A percentile compares a stretch with the other conserved stretches of the same genome.
Evolutionary conservation across 2,888 invertebrate genomes (phyloP).

Genomic region (Dynastes grantii): DNA sequence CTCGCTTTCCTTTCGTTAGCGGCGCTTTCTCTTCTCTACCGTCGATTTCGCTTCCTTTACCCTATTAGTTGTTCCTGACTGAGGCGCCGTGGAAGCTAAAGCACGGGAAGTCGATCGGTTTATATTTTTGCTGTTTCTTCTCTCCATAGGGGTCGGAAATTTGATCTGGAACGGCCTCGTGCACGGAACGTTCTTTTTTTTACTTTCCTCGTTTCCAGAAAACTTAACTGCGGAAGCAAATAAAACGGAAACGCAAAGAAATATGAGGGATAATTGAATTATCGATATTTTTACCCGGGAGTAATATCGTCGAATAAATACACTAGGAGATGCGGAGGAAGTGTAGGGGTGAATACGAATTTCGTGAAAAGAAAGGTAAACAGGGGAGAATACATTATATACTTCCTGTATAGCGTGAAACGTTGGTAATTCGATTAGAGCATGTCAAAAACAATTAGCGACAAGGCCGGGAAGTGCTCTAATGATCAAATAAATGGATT

Average conservation of each 20-base stretch:
- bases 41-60: neutral
- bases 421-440: too few relatives aligned
- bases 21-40: neutral
- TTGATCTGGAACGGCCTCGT: conserved; percentile 7
- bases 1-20: too few relatives aligned
- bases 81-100: neutral
- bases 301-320: neutral
- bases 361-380: too few relatives aligned
- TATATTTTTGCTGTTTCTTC: conserved; percentile 13
- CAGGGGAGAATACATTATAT: too few relatives aligned
- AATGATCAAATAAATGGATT: too few relatives aligned
- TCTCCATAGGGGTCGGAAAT: neutral
- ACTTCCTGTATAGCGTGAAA: too few relatives aligned
- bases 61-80: neutral
- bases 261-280: conserved; percentile 21
- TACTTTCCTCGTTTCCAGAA: neutral
- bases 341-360: too few relatives aligned
- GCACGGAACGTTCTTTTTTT: neutral
- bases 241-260: conserved; percentile 5
- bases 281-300: conserved; percentile 20
- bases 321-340: too few relatives aligned
- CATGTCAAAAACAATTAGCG: too few relatives aligned
- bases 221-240: neutral
- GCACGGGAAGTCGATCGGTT: neutral
- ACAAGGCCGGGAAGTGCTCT: too few relatives aligned